A percentile compares a stretch with the other conserved stretches of the same genome.
Evolutionary conservation across 2,888 invertebrate genomes (phyloP).

Genomic region (Drosophila anceps): DNA sequence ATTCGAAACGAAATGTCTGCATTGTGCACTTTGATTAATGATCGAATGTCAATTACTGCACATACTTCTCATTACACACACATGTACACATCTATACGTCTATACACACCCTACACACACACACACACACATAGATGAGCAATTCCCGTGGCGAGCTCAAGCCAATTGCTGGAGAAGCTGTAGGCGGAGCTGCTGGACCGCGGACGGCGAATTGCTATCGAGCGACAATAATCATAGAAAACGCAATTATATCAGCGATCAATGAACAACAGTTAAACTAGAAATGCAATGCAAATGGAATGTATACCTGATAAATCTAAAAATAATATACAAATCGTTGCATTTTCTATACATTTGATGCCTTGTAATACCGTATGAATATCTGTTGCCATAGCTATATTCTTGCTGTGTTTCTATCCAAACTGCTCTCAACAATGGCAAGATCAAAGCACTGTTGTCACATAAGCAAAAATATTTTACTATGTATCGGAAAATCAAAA

Average conservation of each 20-base stretch:
- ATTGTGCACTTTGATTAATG: slow-evolving; percentile 86
- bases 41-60: slow-evolving; percentile 85
- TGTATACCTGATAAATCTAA: neutral
- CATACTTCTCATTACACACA: slow-evolving; percentile 58
- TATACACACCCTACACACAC: slow-evolving; percentile 1
- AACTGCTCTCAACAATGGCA: too few species aligned
- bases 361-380: too few species aligned
- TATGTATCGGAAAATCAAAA: too few species aligned
- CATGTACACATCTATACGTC: slow-evolving; percentile 13
- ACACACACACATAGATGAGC: slow-evolving; percentile 5
- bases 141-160: slow-evolving; percentile 39
- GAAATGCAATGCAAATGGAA: neutral
- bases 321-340: neutral
- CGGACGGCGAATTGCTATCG: neutral
- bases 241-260: slow-evolving; percentile 2
- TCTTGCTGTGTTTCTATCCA: too few species aligned
- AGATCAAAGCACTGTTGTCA: too few species aligned
- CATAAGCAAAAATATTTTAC: too few species aligned
- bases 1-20: slow-evolving; percentile 83
- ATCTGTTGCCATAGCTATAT: too few species aligned
- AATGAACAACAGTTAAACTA: neutral
- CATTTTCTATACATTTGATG: neutral
- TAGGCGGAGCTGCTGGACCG: slow-evolving; percentile 10
- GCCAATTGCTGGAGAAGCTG: slow-evolving; percentile 30
- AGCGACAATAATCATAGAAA: slow-evolving; percentile 27